phyloP scores from a whole-genome alignment of 2,113 vertebrate species.

The Oceanites oceanicus region DNA sequence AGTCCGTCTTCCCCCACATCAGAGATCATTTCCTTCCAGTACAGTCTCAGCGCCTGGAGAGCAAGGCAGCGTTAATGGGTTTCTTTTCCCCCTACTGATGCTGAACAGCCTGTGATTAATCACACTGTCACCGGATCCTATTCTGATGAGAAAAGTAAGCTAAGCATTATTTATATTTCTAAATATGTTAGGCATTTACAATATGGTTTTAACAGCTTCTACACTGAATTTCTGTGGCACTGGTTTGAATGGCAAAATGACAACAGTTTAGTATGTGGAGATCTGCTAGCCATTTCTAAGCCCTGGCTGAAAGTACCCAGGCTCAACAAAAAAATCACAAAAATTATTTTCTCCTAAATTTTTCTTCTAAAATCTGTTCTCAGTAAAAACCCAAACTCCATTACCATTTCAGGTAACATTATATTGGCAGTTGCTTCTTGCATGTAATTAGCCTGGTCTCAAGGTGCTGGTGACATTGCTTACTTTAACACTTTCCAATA shows the following conservation, averaged over 20 bases:
- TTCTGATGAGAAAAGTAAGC: slow-evolving; percentile 17
- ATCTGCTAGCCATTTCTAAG: neutral
- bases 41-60: neutral
- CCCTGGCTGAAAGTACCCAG: neutral
- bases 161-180: neutral
- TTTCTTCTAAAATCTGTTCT: neutral
- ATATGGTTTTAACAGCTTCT: neutral
- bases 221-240: neutral
- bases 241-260: neutral
- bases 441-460: neutral
- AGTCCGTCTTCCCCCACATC: neutral
- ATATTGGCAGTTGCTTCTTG: neutral
- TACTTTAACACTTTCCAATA: neutral
- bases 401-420: neutral
- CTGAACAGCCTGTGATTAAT: slow-evolving; percentile 30
- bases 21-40: slow-evolving; percentile 1
- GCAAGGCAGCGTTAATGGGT: neutral
- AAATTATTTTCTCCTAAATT: neutral
- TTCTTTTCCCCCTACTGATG: neutral
- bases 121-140: neutral
- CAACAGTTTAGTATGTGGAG: neutral
- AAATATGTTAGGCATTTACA: neutral
- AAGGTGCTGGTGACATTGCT: neutral
- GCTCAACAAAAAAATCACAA: neutral
- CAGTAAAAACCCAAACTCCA: neutral